Conservation (phyloP, 2,888 invertebrate species). For the Ochlodes sylvanus region DNA sequence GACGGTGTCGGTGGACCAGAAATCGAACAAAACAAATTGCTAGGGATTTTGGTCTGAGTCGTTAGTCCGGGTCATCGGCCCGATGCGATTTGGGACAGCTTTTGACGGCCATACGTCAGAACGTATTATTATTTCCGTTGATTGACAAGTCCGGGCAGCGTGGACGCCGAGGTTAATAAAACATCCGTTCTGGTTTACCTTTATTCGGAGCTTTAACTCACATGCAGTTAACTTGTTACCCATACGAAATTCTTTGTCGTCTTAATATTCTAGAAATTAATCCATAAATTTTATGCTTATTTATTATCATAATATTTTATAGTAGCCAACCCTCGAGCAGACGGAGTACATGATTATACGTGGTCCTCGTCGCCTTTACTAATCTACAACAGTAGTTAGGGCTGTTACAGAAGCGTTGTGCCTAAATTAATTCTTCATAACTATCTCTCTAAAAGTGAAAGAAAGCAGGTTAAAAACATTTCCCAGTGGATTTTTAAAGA, state of each 20-base stretch:
- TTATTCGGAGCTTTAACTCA: constrained; percentile 20
- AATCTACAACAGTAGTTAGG: no score
- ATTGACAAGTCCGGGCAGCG: constrained; percentile 65
- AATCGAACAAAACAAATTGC: constrained; percentile 61
- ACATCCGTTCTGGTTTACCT: constrained; percentile 37
- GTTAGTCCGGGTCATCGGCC: constrained; percentile 82
- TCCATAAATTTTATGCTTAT: background rate
- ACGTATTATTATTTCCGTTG: constrained; percentile 72
- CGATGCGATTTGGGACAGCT: constrained; percentile 83
- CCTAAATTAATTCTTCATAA: no score
- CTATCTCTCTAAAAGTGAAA: no score
- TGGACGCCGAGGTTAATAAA: constrained; percentile 34
- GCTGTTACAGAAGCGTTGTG: no score
- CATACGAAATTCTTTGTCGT: constrained; percentile 3
- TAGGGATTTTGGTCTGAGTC: constrained; percentile 79
- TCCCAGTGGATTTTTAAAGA: no score
- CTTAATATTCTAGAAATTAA: background rate
- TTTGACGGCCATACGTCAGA: constrained; percentile 77
- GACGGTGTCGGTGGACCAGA: constrained; percentile 50
- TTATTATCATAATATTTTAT: background rate
- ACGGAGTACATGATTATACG: no score
- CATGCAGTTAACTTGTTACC: constrained; percentile 15
- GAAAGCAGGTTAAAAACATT: no score
- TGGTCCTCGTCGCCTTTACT: no score
- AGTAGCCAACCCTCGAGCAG: no score